phyloP scores from a whole-genome alignment of 2,888 invertebrate genomes.

The Oscheius onirici region DNA sequence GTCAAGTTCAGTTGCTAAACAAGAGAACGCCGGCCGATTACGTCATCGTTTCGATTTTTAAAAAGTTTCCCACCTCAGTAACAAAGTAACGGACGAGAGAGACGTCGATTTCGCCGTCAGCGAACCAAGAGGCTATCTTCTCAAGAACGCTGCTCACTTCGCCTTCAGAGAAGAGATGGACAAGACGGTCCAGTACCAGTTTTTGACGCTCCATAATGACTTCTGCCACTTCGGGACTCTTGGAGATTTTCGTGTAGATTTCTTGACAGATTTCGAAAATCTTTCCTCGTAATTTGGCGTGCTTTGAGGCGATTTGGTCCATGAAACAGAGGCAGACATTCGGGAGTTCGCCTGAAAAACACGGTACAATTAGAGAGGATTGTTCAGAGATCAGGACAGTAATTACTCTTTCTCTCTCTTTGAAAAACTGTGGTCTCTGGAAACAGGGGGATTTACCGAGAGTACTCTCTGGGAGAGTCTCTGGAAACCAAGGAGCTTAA shows the following conservation, averaged over 20 bases:
- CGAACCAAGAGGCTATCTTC: conserved; percentile 40
- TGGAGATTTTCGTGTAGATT: conserved; percentile 47
- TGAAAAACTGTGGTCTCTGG: neutral
- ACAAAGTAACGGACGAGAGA: conserved; percentile 48
- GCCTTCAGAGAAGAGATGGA: conserved; percentile 51
- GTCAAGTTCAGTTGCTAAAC: neutral
- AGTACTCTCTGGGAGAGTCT: conserved; percentile 22
- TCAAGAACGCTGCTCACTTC: conserved; percentile 48
- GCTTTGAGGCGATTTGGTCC: conserved; percentile 49
- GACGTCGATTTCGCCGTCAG: conserved; percentile 48
- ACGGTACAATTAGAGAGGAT: neutral
- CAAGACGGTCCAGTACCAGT: conserved; percentile 52
- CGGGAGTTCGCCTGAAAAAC: conserved; percentile 41
- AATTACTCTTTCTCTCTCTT: neutral
- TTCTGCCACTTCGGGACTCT: conserved; percentile 49
- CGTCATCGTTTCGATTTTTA: neutral
- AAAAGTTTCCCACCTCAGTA: conserved; percentile 26
- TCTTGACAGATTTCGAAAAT: conserved; percentile 49
- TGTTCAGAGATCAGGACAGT: too few species aligned
- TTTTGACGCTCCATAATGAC: conserved; percentile 53
- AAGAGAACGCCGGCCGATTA: neutral
- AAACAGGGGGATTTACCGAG: conserved; percentile 6
- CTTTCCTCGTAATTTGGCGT: conserved; percentile 43
- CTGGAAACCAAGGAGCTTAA: too few species aligned
- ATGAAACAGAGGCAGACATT: conserved; percentile 44